Evolutionary conservation across 1,140 invertebrate genomes (phyloP).

Genomic region (Chironomus striatipennis): DNA sequence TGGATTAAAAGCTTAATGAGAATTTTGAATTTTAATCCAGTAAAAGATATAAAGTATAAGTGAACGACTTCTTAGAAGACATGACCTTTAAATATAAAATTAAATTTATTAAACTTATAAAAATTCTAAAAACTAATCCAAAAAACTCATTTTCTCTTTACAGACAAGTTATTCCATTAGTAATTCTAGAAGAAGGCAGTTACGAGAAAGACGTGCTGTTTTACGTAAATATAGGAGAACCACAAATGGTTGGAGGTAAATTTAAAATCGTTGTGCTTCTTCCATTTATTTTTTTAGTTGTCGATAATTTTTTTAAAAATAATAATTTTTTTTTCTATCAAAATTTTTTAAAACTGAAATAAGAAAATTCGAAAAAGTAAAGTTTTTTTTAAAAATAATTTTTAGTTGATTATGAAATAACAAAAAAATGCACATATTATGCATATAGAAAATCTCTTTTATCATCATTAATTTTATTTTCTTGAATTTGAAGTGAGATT

Average conservation of each 20-base stretch:
- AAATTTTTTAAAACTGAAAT: too few species aligned
- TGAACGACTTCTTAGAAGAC: neutral
- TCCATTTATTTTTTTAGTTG: neutral
- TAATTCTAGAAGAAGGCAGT: constrained; percentile 92
- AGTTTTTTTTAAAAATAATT: neutral
- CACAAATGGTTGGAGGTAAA: constrained; percentile 76
- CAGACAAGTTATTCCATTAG: constrained; percentile 78
- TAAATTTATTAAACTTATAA: neutral
- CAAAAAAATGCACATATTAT: too few species aligned
- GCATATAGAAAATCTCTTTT: too few species aligned
- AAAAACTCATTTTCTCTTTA: constrained; percentile 38
- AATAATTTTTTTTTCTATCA: too few species aligned
- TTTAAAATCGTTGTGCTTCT: constrained; percentile 26
- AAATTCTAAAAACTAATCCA: neutral
- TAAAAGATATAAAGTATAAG: too few species aligned
- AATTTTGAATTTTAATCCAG: too few species aligned
- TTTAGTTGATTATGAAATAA: too few species aligned
- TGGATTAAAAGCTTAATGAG: too few species aligned
- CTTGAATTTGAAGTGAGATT: too few species aligned
- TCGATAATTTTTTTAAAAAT: neutral
- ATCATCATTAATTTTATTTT: too few species aligned
- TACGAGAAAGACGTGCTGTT: constrained; percentile 96
- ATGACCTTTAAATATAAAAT: too few species aligned
- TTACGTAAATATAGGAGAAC: constrained; percentile 83
- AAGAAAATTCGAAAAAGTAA: neutral